Evolutionary conservation across 1,140 invertebrate species (phyloP).

Genomic region (Drosophila sturtevanti): DNA sequence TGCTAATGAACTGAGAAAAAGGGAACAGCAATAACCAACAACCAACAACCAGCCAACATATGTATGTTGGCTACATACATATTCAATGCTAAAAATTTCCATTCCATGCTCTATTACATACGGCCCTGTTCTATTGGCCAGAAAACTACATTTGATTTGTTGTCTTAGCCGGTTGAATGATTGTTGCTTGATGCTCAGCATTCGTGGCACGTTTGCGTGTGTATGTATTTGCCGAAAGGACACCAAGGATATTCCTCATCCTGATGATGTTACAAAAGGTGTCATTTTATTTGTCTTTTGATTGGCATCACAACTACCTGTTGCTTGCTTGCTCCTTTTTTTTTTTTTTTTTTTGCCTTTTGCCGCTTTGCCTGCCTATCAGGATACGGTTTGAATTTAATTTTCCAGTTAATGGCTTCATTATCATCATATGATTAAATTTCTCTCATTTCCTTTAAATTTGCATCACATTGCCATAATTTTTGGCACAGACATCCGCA

Average conservation of each 20-base stretch:
- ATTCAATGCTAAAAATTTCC: not conserved
- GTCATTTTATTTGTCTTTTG: constrained; percentile 49
- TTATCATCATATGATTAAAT: constrained; percentile 42
- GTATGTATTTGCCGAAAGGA: constrained; percentile 41
- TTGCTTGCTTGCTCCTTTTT: constrained; percentile 46
- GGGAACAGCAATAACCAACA: constrained; percentile 39
- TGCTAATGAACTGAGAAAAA: constrained; percentile 75
- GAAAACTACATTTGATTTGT: constrained; percentile 78
- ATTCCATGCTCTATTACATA: no score
- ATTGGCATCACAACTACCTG: constrained; percentile 43
- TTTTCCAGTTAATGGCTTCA: constrained; percentile 50
- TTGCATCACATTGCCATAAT: constrained; percentile 80
- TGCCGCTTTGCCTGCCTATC: not conserved
- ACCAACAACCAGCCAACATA: no score
- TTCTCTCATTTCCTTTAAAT: constrained; percentile 59
- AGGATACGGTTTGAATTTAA: constrained; percentile 62
- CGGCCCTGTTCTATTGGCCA: constrained; percentile 63
- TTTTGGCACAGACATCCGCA: constrained; percentile 55
- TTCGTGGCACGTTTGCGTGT: constrained; percentile 71
- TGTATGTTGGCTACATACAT: no score
- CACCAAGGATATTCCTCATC: constrained; percentile 23
- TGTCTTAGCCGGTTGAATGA: constrained; percentile 38
- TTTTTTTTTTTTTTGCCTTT: no score
- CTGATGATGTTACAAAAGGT: constrained; percentile 12
- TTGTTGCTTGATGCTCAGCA: constrained; percentile 25